phyloP scores from a whole-genome alignment of 2,113 vertebrate genomes.

The Camelus dromedarius region DNA sequence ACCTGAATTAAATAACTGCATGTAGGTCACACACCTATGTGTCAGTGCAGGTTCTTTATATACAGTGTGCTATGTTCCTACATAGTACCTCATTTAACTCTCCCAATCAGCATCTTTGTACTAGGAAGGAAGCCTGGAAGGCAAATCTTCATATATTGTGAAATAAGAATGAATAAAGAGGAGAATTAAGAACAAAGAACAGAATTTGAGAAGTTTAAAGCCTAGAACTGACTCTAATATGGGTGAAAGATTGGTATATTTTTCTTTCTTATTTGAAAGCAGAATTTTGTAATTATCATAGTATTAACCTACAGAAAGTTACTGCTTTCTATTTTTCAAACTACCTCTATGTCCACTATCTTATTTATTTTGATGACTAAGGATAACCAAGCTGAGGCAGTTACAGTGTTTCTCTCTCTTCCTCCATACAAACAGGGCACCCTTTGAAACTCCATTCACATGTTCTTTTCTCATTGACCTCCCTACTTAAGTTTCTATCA shows the following conservation, averaged over 20 bases:
- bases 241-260: background rate
- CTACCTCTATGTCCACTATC: background rate
- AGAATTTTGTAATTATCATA: background rate
- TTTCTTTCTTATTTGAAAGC: background rate
- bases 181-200: background rate
- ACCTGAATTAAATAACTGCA: background rate
- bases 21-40: background rate
- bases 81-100: background rate
- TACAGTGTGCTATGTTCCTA: background rate
- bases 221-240: background rate
- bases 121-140: background rate
- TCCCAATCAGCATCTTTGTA: background rate
- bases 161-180: background rate
- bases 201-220: background rate
- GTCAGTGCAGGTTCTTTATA: background rate
- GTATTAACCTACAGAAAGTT: background rate
- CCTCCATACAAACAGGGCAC: background rate
- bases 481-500: background rate
- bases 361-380: background rate
- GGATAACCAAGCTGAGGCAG: background rate
- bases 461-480: background rate
- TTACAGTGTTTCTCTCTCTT: background rate
- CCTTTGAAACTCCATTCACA: too few species aligned
- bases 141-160: background rate
- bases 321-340: background rate